Base-by-base conservation (phyloP, 2,888 invertebrate genomes). In the Troides oblongomaculatus region DNA sequence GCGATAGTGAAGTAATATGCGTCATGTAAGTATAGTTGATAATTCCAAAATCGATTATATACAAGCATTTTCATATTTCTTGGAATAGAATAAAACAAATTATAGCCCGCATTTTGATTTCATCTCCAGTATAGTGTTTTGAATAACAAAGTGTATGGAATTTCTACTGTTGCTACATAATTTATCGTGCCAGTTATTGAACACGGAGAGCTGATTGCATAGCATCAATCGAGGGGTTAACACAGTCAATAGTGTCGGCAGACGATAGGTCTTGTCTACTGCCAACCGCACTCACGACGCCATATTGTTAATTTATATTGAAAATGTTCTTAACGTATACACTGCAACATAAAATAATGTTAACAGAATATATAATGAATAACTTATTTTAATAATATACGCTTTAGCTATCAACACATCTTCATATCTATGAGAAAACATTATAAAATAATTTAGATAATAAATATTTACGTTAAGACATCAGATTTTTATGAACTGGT, bases 221-320 rank as follows among this genome's bases (percentile, higher is more conserved):
- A 36, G 18, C 69, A 69, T 69, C 69, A 66, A 69, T 69, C 58
- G 59, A 14, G 50, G 69, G 69, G 57, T 66, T 69, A 69, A 58
- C 62, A 65, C 65, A 65, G 65, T 69, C 62, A 62, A 69, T 69
- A 69, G 65, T 69, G 62, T 58, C 62, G 66, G 66, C 70, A 66
- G 70, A 53, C 66, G 63, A 70, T 70, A 70, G 65, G 62, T 69
- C 69, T 69, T 65, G 69, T 69, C 69, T 62, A 50, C 21, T 43
- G 63, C 53, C 39, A 23, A 50, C 68, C 68, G 64, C 68, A 63
- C 63, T 43, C 25, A 18, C 46, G 60, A 60, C n/a, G 50, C 61
- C 64, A 64, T 69, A 39, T 64, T 64, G 65, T 62, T 39, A 50
- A 39, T 69, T 62, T 64, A 69, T 61, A 69, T 69, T 56, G 56